Evolutionary conservation across 2,113 vertebrate species (phyloP), one percentile per base, ranked within the genome.

Genomic region (Scytalopus superciliaris): DNA sequence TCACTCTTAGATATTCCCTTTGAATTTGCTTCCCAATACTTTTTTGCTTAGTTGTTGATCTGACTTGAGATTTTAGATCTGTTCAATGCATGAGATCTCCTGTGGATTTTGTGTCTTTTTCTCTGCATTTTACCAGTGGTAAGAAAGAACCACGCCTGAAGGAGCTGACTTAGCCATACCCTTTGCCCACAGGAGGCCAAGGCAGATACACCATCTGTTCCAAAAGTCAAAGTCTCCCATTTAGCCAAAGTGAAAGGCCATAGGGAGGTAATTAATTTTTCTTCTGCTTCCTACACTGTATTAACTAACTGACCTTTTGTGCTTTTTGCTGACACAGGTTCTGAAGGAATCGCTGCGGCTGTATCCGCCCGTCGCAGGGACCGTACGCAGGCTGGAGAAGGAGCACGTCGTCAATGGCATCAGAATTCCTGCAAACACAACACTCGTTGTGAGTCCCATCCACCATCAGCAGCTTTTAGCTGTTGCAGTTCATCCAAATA

Each of bases 311-410:
- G 88, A 62, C 7, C 72, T 83, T 39, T 24, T 44, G 40, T 86
- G 47, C 47, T 88, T 77, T 77, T 44, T 5, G 18, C 45, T 89
- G 78, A 18, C 1, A 0, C 67, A 99, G 99, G 98, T 99, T 63
- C 95, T 99, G 62, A 99, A 99, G 94, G 99, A 99, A 95, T 98
- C 98, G 0, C 98, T 99, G 86, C 97, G 99, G 83, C 39, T 99
- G 8, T 99, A 99, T 63, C 98, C 99, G 0, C 98, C 98, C 0
- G 96, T 97, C 9, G 96, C 98, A 1, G 98, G 97, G 25, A 99
- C 98, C 0, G 89, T 98, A 22, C 98, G 99, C 28, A 93, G 98
- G 28, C 11, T 98, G 28, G 28, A 69, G 42, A 96, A 98, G 81
- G 98, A 99, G 88, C 96, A 92, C 0, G 14, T 98, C 39, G 89